A percentile compares a stretch with the other conserved stretches of the same genome.
Evolutionary conservation across 2,113 vertebrate species (phyloP).

Genomic region (Corythornis vintsioides): DNA sequence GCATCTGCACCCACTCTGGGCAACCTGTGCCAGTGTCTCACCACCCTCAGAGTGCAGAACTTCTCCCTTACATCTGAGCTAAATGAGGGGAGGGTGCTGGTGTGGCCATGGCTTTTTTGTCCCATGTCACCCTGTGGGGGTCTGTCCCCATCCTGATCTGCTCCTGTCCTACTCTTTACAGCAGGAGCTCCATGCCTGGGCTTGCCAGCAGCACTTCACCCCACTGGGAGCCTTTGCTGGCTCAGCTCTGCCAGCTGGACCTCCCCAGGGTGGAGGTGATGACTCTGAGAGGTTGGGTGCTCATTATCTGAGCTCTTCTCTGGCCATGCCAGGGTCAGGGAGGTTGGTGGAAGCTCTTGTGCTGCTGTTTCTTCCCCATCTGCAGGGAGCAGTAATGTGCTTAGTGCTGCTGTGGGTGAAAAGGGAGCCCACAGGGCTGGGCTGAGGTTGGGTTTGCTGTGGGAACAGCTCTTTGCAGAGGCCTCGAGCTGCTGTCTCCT

Average conservation of each 20-base stretch:
- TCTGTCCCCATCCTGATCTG: not conserved
- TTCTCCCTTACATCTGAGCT: not conserved
- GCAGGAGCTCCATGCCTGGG: not conserved
- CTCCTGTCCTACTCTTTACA: not conserved
- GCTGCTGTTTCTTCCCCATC: not conserved
- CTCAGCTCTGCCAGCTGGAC: not conserved
- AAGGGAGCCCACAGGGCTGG: not conserved
- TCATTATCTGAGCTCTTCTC: not conserved
- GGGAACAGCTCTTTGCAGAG: conserved; percentile 4
- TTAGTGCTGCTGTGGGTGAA: not conserved
- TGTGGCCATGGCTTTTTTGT: not conserved
- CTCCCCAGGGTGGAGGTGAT: no score
- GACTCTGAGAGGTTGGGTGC: not conserved
- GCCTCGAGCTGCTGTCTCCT: not conserved
- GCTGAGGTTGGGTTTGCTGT: not conserved
- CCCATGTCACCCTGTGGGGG: not conserved
- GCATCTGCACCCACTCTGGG: not conserved
- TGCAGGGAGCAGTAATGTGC: not conserved
- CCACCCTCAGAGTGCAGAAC: not conserved
- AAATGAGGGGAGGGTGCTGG: not conserved
- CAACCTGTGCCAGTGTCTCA: not conserved
- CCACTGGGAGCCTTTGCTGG: not conserved
- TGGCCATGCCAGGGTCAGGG: rapidly evolving
- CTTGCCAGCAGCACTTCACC: not conserved
- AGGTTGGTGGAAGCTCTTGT: not conserved